phyloP scores from a whole-genome alignment of 1,140 invertebrate genomes.

The Drosophila ambigua region DNA sequence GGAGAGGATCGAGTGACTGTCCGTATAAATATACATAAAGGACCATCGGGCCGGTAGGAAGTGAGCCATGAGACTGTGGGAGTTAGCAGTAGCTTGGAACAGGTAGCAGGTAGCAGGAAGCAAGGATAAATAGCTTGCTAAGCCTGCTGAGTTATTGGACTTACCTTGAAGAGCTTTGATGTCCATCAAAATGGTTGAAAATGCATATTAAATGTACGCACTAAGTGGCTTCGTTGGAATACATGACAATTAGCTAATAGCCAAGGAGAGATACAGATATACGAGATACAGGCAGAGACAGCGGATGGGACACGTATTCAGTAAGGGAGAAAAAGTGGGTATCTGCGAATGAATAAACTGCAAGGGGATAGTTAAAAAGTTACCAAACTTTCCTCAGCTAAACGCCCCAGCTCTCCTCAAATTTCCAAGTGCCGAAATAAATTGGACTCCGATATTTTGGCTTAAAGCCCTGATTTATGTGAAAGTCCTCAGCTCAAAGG shows the following conservation, averaged over 20 bases:
- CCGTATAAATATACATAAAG: slow-evolving; percentile 4
- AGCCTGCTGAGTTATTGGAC: not conserved
- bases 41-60: slow-evolving; percentile 16
- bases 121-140: slow-evolving; percentile 20
- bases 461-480: no score
- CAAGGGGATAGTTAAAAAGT: no score
- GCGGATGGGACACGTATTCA: no score
- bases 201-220: slow-evolving; percentile 31
- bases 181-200: slow-evolving; percentile 28
- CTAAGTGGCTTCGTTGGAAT: slow-evolving; percentile 25
- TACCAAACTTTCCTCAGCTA: no score
- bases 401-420: no score
- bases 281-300: no score
- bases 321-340: no score
- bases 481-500: no score
- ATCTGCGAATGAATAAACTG: no score
- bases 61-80: slow-evolving; percentile 6
- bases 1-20: slow-evolving; percentile 2
- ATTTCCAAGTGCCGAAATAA: no score
- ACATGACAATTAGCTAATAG: slow-evolving; percentile 34
- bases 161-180: slow-evolving; percentile 17
- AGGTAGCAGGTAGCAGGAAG: not conserved
- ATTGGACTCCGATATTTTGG: no score
- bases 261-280: not conserved
- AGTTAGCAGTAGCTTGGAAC: no score